Conservation (phyloP, 2,797 vertebrate genomes). For the Anas acuta region DNA sequence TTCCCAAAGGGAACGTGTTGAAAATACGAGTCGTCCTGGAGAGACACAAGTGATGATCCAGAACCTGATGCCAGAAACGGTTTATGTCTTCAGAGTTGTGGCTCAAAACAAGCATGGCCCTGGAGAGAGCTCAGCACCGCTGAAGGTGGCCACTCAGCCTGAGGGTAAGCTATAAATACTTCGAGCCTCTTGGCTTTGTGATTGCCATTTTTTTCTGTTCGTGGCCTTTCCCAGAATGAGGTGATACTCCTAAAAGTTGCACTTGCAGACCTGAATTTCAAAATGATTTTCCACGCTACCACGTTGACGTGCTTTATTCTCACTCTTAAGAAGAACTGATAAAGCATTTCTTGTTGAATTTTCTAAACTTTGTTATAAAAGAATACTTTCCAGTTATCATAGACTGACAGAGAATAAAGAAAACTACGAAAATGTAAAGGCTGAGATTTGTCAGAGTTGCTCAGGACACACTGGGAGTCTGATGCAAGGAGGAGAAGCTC, state of each 20-base stretch:
- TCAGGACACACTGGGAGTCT: not conserved
- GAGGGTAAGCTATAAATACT: constrained; percentile 84
- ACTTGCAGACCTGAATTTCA: not conserved
- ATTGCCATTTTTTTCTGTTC: fast-evolving
- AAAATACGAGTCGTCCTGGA: constrained; percentile 91
- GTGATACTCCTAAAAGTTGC: not conserved
- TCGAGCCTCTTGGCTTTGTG: not conserved
- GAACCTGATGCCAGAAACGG: constrained; percentile 94
- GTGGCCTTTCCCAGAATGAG: not conserved
- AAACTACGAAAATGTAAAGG: not conserved
- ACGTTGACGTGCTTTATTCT: not conserved
- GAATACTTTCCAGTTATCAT: not conserved
- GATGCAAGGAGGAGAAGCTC: not conserved
- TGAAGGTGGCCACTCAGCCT: constrained; percentile 94
- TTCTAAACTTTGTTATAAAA: not conserved
- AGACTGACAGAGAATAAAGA: not conserved
- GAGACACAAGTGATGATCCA: constrained; percentile 96
- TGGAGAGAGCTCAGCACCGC: constrained; percentile 88
- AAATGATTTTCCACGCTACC: not conserved
- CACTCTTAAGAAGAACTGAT: not conserved
- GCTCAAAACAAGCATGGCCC: constrained; percentile 91
- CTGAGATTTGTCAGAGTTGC: not conserved
- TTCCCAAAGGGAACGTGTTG: constrained; percentile 87
- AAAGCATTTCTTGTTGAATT: not conserved
- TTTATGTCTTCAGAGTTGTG: constrained; percentile 91